Evolutionary conservation across 2,797 vertebrate species (phyloP).

Genomic region (Leuciscus waleckii): DNA sequence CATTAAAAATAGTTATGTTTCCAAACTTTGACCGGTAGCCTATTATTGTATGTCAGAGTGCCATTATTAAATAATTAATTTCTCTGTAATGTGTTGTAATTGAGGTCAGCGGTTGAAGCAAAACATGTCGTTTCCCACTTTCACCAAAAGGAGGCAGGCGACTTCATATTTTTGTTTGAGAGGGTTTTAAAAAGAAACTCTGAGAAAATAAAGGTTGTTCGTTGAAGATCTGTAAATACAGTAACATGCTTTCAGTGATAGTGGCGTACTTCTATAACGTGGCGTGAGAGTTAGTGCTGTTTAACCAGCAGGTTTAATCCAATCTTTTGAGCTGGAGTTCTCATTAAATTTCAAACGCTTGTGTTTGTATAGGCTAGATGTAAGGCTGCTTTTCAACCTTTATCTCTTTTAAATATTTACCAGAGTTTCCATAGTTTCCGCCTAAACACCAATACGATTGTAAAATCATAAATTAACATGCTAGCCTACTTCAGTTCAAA

Average conservation of each 20-base stretch:
- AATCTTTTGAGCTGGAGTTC: neutral
- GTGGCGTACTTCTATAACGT: neutral
- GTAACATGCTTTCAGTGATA: neutral
- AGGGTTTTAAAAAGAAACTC: neutral
- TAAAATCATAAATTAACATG: neutral
- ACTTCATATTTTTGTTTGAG: neutral
- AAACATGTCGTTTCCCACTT: neutral
- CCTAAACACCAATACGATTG: neutral
- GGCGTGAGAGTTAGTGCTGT: conserved; percentile 11
- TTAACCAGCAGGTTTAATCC: conserved; percentile 1
- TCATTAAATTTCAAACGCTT: neutral
- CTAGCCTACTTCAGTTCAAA: neutral
- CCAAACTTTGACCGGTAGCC: no score
- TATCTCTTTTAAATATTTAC: neutral
- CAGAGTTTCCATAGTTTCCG: neutral
- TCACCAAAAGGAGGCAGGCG: neutral
- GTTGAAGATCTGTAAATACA: neutral
- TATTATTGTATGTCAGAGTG: no score
- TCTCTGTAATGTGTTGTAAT: neutral
- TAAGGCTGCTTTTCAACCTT: neutral
- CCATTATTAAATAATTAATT: no score
- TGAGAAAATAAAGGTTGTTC: neutral
- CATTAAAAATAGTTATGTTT: no score
- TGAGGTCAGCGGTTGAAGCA: neutral
- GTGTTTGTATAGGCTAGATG: neutral